Base-by-base conservation (phyloP, 2,888 invertebrate genomes). In the Arrhopalites spinosus region DNA sequence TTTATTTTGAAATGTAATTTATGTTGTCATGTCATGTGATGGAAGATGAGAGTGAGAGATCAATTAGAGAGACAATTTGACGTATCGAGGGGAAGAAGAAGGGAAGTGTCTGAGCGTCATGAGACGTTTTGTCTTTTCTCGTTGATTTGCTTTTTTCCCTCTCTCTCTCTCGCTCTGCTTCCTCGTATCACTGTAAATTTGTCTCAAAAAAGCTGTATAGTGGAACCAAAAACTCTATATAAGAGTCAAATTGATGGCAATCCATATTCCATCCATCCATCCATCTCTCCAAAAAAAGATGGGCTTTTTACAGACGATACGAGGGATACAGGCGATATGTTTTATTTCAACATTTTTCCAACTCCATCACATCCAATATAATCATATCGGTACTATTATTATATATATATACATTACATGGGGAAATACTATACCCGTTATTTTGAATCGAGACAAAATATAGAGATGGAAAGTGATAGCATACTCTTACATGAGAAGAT, bases 311-410 rank as follows among this genome's bases (percentile, higher is more conserved):
- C 5, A 11, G 36, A 3, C 36, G 36, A 36, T 36, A 36, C 36
- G 36, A 61, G 36, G 45, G 61, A 61, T 63, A 53, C 61, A 45
- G 36, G n/a, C 74, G 76, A 72, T 76, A 76, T 76, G 67, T 76
- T 76, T 76, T 76, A 76, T 76, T 76, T 76, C 76, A 76, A 72
- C 76, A 76, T 76, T 75, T 76, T 47, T 53, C 66, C 67, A 36
- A 72, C 53, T 59, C 71, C 30, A 75, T 64, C 71, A 71, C 66
- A 64, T 66, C 45, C 45, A 59, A 76, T 72, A 70, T 61, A 75
- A 50, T 43, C 23, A 74, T 45, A 43, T 2, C 36, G 36, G 45
- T 45, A 8, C 17, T 47, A 68, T 13, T 23, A 15, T 47, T 36
- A n/a, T 5, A 66, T 29, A 50, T 36, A 23, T 45, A 50, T 11